Conservation (phyloP, 2,888 invertebrate genomes). For the Pristionchus fissidentatus region DNA sequence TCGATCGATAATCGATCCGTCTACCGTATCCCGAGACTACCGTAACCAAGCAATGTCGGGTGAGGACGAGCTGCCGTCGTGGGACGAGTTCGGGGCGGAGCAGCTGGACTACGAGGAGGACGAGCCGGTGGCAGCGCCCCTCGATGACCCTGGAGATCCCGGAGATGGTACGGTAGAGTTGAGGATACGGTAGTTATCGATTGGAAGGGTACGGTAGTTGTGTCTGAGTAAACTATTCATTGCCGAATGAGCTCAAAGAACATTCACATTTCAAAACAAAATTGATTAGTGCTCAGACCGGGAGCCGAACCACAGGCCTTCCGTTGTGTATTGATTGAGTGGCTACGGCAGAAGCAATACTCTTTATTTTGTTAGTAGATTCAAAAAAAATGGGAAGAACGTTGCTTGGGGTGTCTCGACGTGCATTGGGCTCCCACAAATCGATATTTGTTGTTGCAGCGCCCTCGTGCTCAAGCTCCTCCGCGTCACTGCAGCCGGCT, state of each 20-base stretch:
- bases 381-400: too few species aligned
- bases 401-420: too few species aligned
- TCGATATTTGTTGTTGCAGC: background rate
- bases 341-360: too few species aligned
- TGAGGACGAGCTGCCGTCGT: constrained; percentile 51
- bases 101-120: constrained; percentile 53
- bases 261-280: too few species aligned
- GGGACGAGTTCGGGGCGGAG: constrained; percentile 53
- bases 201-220: too few species aligned
- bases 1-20: constrained; percentile 33
- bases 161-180: constrained; percentile 35
- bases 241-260: too few species aligned
- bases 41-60: constrained; percentile 36
- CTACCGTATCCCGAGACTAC: background rate
- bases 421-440: too few species aligned
- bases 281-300: too few species aligned
- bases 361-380: too few species aligned
- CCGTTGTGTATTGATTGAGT: constrained; percentile 15
- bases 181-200: background rate
- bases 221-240: too few species aligned
- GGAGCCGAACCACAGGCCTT: too few species aligned
- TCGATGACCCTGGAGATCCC: constrained; percentile 45
- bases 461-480: background rate
- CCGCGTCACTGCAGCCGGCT: background rate
- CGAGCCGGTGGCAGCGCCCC: background rate